A percentile compares a stretch with the other conserved stretches of the same genome.
phyloP scores from a whole-genome alignment of 2,113 vertebrate genomes.

The Serilophus lunatus region DNA sequence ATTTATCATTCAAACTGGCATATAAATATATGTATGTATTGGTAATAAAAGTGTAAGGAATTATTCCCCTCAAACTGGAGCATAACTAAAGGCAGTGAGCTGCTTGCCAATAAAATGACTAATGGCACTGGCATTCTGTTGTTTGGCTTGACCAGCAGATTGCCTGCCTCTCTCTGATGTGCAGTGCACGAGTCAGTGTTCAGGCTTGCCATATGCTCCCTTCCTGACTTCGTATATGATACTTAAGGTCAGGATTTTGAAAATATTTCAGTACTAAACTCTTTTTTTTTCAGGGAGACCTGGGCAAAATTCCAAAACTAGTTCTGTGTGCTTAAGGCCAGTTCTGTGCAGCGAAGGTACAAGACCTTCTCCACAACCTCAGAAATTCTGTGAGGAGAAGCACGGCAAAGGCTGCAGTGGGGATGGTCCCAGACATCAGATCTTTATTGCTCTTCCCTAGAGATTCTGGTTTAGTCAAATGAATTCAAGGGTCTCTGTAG shows the following conservation, averaged over 20 bases:
- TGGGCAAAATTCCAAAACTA: neutral
- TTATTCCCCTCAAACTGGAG: neutral
- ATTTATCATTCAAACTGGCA: neutral
- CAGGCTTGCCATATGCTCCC: neutral
- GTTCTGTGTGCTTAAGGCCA: neutral
- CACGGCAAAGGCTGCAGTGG: accelerated
- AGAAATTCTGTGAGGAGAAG: neutral
- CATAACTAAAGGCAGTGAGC: neutral
- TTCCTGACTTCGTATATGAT: neutral
- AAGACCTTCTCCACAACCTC: neutral
- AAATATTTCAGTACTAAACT: neutral
- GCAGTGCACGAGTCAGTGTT: neutral
- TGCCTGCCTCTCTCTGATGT: neutral
- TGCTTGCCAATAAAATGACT: neutral
- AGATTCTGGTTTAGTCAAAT: neutral
- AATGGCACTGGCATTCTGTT: neutral
- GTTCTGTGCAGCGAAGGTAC: no score
- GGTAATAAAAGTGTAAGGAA: neutral
- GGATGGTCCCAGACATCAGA: neutral
- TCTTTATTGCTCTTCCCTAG: neutral
- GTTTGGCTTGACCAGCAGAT: neutral
- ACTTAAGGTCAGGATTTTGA: neutral
- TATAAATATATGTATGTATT: neutral
- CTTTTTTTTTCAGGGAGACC: neutral
- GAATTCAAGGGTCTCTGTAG: neutral